Base-by-base conservation (phyloP, 2,113 vertebrate genomes). In the Otis tarda region DNA sequence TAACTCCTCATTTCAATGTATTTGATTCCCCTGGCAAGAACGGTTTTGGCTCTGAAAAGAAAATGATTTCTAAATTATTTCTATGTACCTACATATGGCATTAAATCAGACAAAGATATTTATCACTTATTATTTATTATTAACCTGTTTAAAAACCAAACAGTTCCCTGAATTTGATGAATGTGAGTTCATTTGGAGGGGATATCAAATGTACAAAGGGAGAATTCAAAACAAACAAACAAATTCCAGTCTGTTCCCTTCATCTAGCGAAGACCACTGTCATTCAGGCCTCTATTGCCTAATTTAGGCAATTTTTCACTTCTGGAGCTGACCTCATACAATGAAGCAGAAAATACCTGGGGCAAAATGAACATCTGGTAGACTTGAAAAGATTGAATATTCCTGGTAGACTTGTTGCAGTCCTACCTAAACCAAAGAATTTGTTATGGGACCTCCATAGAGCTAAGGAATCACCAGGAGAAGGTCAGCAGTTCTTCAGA, bases 321-420 rank as follows among this genome's bases (percentile, higher is more conserved):
- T 91, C 61, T 73, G 55, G 15, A 83, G 19, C 15, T 90, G n/a
- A 88, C 41, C 21, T 93, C 35, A 55, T 28, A n/a, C 9, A 50
- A n/a, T 8, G 50, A 93, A 90, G n/a, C 45, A 83, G 28, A 94
- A 88, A 91, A 93, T 52, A 94, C 68, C 82, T 74, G 41, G 10
- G 47, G 71, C 71, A 74, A 96, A 89, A 78, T 47, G 17, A 83
- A 80, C 68, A 77, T 77, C 76, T 92, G 64, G 24, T 75, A 64
- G 52, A 56, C 39, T 52, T 89, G 68, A 93, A 74, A 92, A 86
- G 37, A 68, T 11, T 41, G 39, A n/a, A 27, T 87, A 84, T 92
- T 67, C 56, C 47, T 93, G n/a, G 78, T 27, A 83, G 22, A 16
- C n/a, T 63, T 70, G 22, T 57, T 80, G 18, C 27, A 76, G 67